Conservation (phyloP, 1,140 invertebrate genomes). For the Neodiprion pinetum region DNA sequence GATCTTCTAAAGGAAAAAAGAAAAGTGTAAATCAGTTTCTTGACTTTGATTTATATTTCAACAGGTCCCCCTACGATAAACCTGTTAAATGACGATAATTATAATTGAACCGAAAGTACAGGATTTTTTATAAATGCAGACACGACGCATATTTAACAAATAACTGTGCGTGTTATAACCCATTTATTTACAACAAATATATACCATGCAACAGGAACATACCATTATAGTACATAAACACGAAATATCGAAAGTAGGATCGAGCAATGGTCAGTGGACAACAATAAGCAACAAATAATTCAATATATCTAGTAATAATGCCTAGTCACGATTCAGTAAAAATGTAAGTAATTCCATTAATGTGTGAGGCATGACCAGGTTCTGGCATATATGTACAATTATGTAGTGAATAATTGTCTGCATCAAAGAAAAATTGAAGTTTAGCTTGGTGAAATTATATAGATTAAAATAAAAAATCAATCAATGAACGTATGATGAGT, state of each 20-base stretch:
- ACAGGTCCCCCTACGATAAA: neutral
- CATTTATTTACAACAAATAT: neutral
- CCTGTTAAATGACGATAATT: neutral
- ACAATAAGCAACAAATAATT: neutral
- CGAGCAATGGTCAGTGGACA: neutral
- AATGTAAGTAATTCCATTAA: neutral
- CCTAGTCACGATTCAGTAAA: conserved; percentile 7
- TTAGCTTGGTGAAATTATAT: neutral
- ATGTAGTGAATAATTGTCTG: neutral
- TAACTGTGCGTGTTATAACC: too few relatives aligned
- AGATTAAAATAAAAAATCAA: too few relatives aligned
- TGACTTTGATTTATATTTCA: too few relatives aligned
- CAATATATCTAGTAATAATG: conserved; percentile 1
- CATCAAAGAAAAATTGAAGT: neutral
- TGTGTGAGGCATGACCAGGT: neutral
- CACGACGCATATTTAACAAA: neutral
- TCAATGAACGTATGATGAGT: too few relatives aligned
- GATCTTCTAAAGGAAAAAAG: neutral
- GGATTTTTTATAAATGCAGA: neutral
- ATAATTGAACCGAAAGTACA: neutral
- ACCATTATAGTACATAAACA: neutral
- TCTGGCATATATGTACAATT: neutral
- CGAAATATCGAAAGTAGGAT: neutral
- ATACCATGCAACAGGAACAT: neutral
- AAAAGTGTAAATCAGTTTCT: too few relatives aligned